Evolutionary conservation across 2,888 invertebrate species (phyloP).

Genomic region (Mimas tiliae): DNA sequence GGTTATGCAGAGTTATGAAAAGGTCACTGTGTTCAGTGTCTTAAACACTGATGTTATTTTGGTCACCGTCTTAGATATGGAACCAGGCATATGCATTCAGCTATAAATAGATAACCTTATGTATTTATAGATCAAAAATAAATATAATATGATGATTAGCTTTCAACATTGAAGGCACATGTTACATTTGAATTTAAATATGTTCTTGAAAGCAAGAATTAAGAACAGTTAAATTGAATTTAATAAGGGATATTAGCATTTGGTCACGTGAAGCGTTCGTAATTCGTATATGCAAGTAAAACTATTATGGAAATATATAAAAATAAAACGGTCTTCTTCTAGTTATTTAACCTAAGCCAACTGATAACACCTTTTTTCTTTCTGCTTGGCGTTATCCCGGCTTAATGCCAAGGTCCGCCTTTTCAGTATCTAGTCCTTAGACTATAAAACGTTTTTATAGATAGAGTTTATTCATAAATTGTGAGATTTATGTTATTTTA

Average conservation of each 20-base stretch:
- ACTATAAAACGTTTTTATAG: no score
- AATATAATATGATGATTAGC: background rate
- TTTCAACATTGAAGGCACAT: conserved; percentile 26
- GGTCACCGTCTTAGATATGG: background rate
- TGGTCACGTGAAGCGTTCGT: conserved; percentile 44
- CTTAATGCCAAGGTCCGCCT: no score
- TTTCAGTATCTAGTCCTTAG: no score
- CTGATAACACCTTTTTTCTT: no score
- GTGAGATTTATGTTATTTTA: no score
- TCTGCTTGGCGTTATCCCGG: no score
- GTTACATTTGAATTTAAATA: conserved; percentile 23
- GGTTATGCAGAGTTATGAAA: no score
- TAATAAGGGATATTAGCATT: conserved; percentile 40
- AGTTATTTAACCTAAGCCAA: background rate
- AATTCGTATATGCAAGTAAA: conserved; percentile 23
- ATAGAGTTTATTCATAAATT: no score
- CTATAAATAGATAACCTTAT: background rate
- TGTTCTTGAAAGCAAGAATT: conserved; percentile 22
- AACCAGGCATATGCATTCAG: background rate
- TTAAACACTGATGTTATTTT: no score
- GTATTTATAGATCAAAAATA: background rate
- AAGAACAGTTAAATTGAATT: conserved; percentile 32
- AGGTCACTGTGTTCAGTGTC: no score
- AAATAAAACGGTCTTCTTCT: background rate
- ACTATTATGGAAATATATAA: conserved; percentile 15